Conservation (phyloP, 1,140 invertebrate species). For the Sarcophaga peregrina region DNA sequence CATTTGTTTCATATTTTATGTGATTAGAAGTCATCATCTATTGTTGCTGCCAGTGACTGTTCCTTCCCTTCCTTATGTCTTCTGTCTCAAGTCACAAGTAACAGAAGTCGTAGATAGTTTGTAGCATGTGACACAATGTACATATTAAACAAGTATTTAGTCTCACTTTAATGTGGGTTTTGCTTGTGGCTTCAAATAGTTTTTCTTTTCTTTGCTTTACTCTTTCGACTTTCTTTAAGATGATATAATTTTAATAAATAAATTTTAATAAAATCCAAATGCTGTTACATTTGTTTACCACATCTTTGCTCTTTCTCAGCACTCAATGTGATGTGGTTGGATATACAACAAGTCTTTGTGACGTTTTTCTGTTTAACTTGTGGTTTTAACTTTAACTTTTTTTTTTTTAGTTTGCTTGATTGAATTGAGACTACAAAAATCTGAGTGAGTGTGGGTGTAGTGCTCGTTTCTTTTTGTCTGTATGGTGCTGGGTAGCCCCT, state of each 20-base stretch:
- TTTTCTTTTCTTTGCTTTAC: background rate
- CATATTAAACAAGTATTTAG: too few species aligned
- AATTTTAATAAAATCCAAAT: slow-evolving; percentile 26
- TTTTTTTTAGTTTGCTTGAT: background rate
- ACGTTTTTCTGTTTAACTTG: background rate
- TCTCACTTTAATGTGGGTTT: too few species aligned
- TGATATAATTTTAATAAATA: slow-evolving; percentile 6
- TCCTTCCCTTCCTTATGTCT: too few species aligned
- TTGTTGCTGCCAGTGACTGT: background rate
- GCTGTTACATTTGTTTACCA: background rate
- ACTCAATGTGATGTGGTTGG: background rate
- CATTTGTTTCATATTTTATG: slow-evolving; percentile 25
- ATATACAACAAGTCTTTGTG: too few species aligned
- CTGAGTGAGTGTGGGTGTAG: background rate
- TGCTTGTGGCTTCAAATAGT: too few species aligned
- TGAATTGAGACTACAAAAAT: background rate
- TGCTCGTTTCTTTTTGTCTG: background rate
- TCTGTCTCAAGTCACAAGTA: background rate
- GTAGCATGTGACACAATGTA: background rate
- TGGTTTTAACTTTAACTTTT: background rate
- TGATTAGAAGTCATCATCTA: slow-evolving; percentile 8
- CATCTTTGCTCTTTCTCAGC: background rate
- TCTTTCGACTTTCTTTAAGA: slow-evolving; percentile 9
- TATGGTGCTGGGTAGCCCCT: background rate
- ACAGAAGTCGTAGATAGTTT: background rate